These are phyloP conservation scores for Acanthis flammea DNA, from an alignment of 2,797 vertebrate species.

Conservation along the genomic window DNA sequence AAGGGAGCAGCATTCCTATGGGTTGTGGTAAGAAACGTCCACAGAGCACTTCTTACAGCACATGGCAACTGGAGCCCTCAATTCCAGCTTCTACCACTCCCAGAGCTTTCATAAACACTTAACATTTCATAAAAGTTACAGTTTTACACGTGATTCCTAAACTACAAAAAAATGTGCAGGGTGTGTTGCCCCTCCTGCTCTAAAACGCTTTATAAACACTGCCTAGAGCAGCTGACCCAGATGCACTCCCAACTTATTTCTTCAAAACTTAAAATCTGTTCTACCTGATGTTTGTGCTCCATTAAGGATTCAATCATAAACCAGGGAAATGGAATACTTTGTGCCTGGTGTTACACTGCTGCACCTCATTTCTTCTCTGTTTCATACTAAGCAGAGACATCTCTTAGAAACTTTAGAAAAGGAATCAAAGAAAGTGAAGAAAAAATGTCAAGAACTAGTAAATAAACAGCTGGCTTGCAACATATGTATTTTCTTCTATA, in stretches of 20 bases:
- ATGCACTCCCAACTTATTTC: slow-evolving; percentile 58
- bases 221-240: slow-evolving; percentile 60
- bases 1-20: slow-evolving; percentile 64
- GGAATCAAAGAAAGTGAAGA: slow-evolving; percentile 69
- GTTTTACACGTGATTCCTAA: slow-evolving; percentile 68
- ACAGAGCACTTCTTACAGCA: not conserved
- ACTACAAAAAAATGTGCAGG: slow-evolving; percentile 43
- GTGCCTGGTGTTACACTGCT: slow-evolving; percentile 48
- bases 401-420: slow-evolving; percentile 76
- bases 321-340: slow-evolving; percentile 61
- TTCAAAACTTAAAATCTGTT: slow-evolving; percentile 73
- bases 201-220: slow-evolving; percentile 67
- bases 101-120: slow-evolving; percentile 76
- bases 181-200: not conserved
- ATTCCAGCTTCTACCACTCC: slow-evolving; percentile 39
- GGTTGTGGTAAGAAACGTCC: slow-evolving; percentile 40
- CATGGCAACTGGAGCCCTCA: slow-evolving; percentile 1
- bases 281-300: slow-evolving; percentile 17
- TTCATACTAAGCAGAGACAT: slow-evolving; percentile 68
- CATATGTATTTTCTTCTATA: slow-evolving; percentile 82
- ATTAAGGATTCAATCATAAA: slow-evolving; percentile 28
- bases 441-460: slow-evolving; percentile 77
- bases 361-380: slow-evolving; percentile 71
- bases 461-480: slow-evolving; percentile 82
- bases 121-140: slow-evolving; percentile 71